Evolutionary conservation across 2,113 vertebrate species (phyloP).

Genomic region (Oncorhynchus nerka): DNA sequence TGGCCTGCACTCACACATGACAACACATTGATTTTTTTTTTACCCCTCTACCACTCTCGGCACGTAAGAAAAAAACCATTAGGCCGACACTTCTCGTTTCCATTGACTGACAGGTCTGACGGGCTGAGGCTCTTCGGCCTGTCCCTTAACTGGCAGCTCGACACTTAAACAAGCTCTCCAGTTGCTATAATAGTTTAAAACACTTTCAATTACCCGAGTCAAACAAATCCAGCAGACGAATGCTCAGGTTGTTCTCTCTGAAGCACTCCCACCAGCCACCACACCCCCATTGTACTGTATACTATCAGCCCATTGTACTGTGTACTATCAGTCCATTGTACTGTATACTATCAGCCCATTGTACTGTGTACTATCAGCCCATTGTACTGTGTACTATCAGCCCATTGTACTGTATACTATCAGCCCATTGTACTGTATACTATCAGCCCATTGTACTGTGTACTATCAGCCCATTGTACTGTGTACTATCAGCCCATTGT

Average conservation of each 20-base stretch:
- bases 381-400: too few species aligned
- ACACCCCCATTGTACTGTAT: constrained; percentile 20
- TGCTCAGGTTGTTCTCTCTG: constrained; percentile 75
- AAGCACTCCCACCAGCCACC: constrained; percentile 38
- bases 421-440: too few species aligned
- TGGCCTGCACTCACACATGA: constrained; percentile 87
- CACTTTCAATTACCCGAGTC: constrained; percentile 99
- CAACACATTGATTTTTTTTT: constrained; percentile 97
- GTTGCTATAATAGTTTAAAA: constrained; percentile 99
- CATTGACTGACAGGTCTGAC: constrained; percentile 98
- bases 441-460: too few species aligned
- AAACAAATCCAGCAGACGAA: constrained; percentile 97
- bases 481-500: too few species aligned
- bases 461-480: too few species aligned
- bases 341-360: too few species aligned
- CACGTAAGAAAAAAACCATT: constrained; percentile 99
- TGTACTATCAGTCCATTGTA: background rate
- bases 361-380: too few species aligned
- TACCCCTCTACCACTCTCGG: constrained; percentile 63
- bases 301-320: constrained; percentile 31
- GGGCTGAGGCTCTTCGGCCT: constrained; percentile 93
- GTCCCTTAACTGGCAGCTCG: constrained; percentile 94
- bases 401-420: too few species aligned
- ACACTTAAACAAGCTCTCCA: constrained; percentile 99
- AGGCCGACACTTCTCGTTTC: constrained; percentile 99